These are phyloP conservation scores for Galerucella calmariensis DNA, from an alignment of 2,888 invertebrate genomes.

Conservation along the genomic window DNA sequence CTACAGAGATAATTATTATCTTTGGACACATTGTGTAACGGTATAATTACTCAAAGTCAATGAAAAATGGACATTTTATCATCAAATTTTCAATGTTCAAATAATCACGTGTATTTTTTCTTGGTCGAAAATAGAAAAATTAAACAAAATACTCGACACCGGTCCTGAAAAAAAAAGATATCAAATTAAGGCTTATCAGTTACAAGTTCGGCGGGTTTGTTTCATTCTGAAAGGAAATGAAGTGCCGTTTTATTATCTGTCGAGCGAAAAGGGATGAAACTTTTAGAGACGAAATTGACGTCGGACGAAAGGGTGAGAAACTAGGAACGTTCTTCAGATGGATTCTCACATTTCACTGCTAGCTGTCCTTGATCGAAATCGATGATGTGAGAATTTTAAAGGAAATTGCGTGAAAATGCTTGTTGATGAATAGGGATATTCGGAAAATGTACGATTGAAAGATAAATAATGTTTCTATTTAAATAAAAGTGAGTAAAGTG, in stretches of 20 bases:
- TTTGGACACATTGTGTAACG: no score
- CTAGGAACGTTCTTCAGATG: conserved; percentile 17
- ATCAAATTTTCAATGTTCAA: no score
- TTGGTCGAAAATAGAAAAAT: no score
- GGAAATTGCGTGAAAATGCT: conserved; percentile 7
- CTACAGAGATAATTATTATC: no score
- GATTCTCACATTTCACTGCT: conserved; percentile 11
- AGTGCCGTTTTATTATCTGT: conserved; percentile 21
- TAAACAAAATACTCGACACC: background rate
- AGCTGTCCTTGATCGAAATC: conserved; percentile 12
- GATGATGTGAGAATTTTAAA: conserved; percentile 19
- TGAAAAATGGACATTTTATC: no score
- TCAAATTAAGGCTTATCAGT: conserved; percentile 19
- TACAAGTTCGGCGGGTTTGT: conserved; percentile 20
- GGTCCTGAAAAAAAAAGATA: conserved; percentile 3
- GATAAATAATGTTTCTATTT: background rate
- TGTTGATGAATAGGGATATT: background rate
- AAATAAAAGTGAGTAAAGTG: no score
- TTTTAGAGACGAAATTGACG: conserved; percentile 15
- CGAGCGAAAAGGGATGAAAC: conserved; percentile 15
- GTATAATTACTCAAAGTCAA: no score
- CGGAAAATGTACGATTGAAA: background rate
- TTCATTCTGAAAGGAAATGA: conserved; percentile 22
- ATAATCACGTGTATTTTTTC: no score
- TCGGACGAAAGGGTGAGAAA: conserved; percentile 21